A percentile compares a stretch with the other conserved stretches of the same genome.
Evolutionary conservation across 2,888 invertebrate genomes (phyloP).

Genomic region (Hanleya hanleyi): DNA sequence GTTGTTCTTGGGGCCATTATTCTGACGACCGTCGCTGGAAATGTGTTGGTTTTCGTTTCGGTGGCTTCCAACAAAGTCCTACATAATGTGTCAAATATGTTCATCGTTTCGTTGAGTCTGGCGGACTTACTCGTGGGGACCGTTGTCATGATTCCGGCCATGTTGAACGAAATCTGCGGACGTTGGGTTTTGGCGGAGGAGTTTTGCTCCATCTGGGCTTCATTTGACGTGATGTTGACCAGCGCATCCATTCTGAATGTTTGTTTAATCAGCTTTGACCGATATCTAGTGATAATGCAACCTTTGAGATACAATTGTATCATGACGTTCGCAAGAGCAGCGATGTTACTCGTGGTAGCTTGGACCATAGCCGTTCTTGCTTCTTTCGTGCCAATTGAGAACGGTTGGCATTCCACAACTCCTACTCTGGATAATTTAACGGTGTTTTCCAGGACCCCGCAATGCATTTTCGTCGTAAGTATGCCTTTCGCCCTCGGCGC

Average conservation of each 20-base stretch:
- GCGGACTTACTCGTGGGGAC: slow-evolving; percentile 61
- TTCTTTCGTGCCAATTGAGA: slow-evolving; percentile 61
- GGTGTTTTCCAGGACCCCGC: slow-evolving; percentile 44
- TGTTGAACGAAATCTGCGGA: slow-evolving; percentile 52
- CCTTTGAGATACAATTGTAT: slow-evolving; percentile 59
- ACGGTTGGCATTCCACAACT: slow-evolving; percentile 56
- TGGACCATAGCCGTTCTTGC: slow-evolving; percentile 58
- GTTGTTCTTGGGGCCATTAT: slow-evolving; percentile 44
- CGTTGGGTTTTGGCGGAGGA: slow-evolving; percentile 50
- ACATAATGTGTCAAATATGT: slow-evolving; percentile 58
- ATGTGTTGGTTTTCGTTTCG: slow-evolving; percentile 53
- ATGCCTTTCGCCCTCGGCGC: slow-evolving; percentile 53
- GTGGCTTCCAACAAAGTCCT: slow-evolving; percentile 50
- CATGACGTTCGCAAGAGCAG: slow-evolving; percentile 50
- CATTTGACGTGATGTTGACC: slow-evolving; percentile 62
- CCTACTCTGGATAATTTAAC: slow-evolving; percentile 57
- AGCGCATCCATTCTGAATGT: slow-evolving; percentile 62
- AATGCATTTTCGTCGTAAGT: slow-evolving; percentile 59
- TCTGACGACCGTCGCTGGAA: slow-evolving; percentile 50
- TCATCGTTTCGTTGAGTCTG: slow-evolving; percentile 57
- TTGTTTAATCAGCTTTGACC: slow-evolving; percentile 59
- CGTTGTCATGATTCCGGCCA: slow-evolving; percentile 61
- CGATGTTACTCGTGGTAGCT: slow-evolving; percentile 42
- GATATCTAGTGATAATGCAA: slow-evolving; percentile 60
- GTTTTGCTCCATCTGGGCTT: slow-evolving; percentile 62